Percentiles rank a stretch among this genome's conserved stretches.
Conservation (phyloP, 2,797 vertebrate genomes). For the Megalops cyprinoides region DNA sequence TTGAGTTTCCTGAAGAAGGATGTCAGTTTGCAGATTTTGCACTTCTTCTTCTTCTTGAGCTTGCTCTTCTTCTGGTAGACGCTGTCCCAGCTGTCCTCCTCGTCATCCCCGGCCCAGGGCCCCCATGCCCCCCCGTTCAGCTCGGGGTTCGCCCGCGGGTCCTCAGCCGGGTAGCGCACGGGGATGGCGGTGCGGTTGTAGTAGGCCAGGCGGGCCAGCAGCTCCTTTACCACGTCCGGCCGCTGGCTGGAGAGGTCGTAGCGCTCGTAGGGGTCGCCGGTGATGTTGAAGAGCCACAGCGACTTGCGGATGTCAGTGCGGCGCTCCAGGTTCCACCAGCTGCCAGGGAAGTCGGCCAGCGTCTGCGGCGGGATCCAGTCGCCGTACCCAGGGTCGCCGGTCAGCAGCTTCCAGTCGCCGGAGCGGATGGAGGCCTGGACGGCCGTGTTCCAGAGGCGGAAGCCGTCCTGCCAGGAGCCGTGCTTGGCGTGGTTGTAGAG, state of each 20-base stretch:
- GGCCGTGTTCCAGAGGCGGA: slow-evolving; percentile 92
- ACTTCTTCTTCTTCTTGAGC: slow-evolving; percentile 83
- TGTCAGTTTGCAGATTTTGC: slow-evolving; percentile 87
- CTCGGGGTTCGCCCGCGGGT: slow-evolving; percentile 86
- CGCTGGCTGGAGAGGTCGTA: slow-evolving; percentile 83
- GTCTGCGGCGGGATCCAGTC: slow-evolving; percentile 95
- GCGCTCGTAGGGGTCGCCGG: slow-evolving; percentile 88
- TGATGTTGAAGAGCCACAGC: slow-evolving; percentile 96
- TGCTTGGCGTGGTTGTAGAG: slow-evolving; percentile 87
- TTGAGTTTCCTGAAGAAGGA: slow-evolving; percentile 93
- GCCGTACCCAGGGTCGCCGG: slow-evolving; percentile 91
- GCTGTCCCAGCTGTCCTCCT: slow-evolving; percentile 74
- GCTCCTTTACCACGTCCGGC: slow-evolving; percentile 86
- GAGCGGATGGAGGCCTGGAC: slow-evolving; percentile 91
- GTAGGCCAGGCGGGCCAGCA: slow-evolving; percentile 84
- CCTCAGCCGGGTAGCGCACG: slow-evolving; percentile 91
- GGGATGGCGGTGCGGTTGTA: slow-evolving; percentile 93
- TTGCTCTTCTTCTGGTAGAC: slow-evolving; percentile 70
- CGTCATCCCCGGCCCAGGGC: slow-evolving; percentile 90
- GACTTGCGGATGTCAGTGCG: slow-evolving; percentile 78
- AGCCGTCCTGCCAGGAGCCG: slow-evolving; percentile 86
- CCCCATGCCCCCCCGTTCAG: slow-evolving; percentile 94
- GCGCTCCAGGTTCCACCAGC: slow-evolving; percentile 95
- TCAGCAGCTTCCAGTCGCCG: slow-evolving; percentile 95
- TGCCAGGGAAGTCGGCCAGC: slow-evolving; percentile 85